Evolutionary conservation across 1,140 invertebrate species (phyloP).

Genomic region (Parasteatoda tepidariorum): DNA sequence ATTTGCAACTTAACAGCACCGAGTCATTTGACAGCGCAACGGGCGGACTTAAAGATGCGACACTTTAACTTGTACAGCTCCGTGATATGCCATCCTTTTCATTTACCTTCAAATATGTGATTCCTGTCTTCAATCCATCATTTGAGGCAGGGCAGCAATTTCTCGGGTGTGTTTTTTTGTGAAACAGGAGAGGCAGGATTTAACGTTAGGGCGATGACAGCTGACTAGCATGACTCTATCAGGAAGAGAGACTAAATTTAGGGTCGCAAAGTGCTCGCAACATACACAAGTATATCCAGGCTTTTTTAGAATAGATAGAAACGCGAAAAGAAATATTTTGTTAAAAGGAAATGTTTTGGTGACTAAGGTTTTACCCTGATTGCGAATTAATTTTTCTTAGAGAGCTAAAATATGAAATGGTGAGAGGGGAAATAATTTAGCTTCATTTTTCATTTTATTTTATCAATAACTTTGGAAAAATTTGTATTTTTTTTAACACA

Average conservation of each 20-base stretch:
- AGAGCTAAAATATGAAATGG: no score
- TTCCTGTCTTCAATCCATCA: conserved; percentile 29
- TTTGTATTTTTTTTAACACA: no score
- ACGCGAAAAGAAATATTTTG: no score
- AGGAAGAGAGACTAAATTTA: conserved; percentile 25
- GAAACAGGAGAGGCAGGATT: conserved; percentile 4
- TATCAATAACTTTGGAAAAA: no score
- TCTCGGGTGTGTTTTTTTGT: conserved; percentile 28
- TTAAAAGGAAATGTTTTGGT: no score
- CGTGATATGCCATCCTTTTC: background rate
- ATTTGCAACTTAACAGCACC: background rate
- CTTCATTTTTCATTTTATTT: no score
- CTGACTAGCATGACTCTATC: conserved; percentile 43
- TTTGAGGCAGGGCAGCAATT: conserved; percentile 14
- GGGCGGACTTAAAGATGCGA: background rate
- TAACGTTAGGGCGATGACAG: conserved; percentile 26
- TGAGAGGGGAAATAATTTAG: no score
- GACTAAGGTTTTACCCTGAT: no score
- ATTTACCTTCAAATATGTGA: conserved; percentile 13
- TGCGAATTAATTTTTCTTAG: no score
- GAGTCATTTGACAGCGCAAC: background rate
- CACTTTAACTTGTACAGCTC: background rate
- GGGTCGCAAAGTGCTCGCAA: conserved; percentile 24
- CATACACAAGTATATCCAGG: no score
- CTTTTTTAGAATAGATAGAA: no score